Percentiles rank a stretch among this genome's conserved stretches.
Evolutionary conservation across 2,113 vertebrate genomes (phyloP).

Genomic region (Sisor rabdophorus): DNA sequence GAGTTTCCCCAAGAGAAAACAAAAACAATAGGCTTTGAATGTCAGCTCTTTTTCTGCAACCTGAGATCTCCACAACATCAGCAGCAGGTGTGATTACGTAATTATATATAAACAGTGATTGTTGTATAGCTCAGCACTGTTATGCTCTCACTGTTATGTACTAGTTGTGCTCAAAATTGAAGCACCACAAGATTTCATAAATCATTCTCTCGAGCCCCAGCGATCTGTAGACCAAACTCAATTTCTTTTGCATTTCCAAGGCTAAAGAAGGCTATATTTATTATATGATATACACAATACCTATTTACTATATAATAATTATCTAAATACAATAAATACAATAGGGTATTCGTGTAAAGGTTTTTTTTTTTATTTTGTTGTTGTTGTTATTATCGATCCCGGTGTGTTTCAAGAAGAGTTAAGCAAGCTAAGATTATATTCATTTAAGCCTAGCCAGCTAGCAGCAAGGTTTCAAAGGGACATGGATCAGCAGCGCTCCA

Average conservation of each 20-base stretch:
- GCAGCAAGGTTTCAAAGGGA: slow-evolving; percentile 35
- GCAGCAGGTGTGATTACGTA: slow-evolving; percentile 27
- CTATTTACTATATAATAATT: slow-evolving; percentile 1
- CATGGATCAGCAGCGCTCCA: slow-evolving; percentile 32
- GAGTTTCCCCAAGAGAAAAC: slow-evolving; percentile 20
- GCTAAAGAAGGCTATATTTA: not conserved
- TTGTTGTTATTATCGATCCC: slow-evolving; percentile 39
- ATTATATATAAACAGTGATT: slow-evolving; percentile 41
- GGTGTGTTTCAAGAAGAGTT: slow-evolving; percentile 38
- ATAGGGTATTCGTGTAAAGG: slow-evolving; percentile 29
- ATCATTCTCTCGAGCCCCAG: not conserved
- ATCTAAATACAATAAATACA: no score
- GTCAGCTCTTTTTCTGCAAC: slow-evolving; percentile 35
- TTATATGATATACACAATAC: not conserved
- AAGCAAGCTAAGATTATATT: slow-evolving; percentile 36
- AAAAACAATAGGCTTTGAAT: slow-evolving; percentile 9
- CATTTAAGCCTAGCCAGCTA: slow-evolving; percentile 38
- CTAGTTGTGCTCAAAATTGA: slow-evolving; percentile 25
- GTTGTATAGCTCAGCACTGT: slow-evolving; percentile 28
- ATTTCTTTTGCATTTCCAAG: not conserved
- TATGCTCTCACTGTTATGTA: no score
- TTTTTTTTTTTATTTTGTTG: slow-evolving; percentile 31
- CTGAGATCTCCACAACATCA: slow-evolving; percentile 4
- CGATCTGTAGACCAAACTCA: not conserved
- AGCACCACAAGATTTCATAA: slow-evolving; percentile 15